phyloP scores from a whole-genome alignment of 1,140 invertebrate species.

The Tetramorium simillimum region DNA sequence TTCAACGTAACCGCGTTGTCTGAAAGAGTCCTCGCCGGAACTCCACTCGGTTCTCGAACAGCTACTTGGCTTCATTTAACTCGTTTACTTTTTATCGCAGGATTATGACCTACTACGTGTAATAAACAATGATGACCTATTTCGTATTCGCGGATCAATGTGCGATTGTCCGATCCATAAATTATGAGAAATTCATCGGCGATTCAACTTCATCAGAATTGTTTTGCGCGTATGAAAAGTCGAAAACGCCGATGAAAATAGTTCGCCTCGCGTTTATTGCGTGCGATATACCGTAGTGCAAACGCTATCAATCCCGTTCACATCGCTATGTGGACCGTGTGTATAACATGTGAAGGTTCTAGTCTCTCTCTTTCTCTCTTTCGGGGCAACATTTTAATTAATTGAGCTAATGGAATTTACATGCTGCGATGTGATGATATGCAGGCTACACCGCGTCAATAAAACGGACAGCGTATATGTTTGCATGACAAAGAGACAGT shows the following conservation, averaged over 20 bases:
- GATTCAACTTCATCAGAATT: neutral
- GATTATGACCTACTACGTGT: neutral
- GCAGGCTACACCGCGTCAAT: constrained; percentile 48
- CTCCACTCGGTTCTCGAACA: neutral
- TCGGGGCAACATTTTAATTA: constrained; percentile 61
- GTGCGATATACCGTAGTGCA: neutral
- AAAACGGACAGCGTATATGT: constrained; percentile 38
- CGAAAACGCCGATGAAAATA: neutral
- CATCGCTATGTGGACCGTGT: neutral
- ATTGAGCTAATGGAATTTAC: constrained; percentile 69
- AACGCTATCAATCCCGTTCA: neutral
- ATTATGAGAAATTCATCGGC: constrained; percentile 10
- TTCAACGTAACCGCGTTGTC: neutral
- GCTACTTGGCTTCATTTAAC: neutral
- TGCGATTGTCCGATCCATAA: neutral
- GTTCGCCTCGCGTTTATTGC: neutral
- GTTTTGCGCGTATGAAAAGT: neutral
- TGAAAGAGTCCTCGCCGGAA: neutral
- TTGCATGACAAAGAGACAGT: constrained; percentile 53
- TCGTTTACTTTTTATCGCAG: neutral
- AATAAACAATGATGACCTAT: neutral
- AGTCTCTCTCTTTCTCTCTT: neutral
- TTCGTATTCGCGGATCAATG: neutral
- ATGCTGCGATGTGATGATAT: constrained; percentile 67
- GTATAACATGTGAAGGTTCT: constrained; percentile 6